These are phyloP conservation scores for Mya arenaria DNA, from an alignment of 1,140 invertebrate genomes.

Conservation along the genomic window DNA sequence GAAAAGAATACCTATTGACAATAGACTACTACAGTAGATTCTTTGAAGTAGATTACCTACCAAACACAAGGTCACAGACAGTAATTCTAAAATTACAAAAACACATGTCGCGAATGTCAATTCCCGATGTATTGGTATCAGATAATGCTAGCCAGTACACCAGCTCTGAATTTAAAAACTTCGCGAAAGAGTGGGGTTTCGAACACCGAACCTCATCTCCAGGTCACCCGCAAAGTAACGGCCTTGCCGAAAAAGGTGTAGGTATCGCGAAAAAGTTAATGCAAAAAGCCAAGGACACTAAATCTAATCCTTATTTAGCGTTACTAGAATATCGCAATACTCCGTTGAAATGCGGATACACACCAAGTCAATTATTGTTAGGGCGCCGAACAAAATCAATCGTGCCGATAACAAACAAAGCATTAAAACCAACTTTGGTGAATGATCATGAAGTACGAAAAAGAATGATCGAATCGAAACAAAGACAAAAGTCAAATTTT, in stretches of 20 bases:
- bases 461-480: neutral
- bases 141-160: too few relatives aligned
- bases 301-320: neutral
- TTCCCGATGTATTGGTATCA: too few relatives aligned
- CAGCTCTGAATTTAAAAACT: neutral
- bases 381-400: neutral
- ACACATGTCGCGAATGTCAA: too few relatives aligned
- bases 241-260: slow-evolving; percentile 5
- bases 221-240: neutral
- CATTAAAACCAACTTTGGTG: neutral
- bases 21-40: too few relatives aligned
- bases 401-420: neutral
- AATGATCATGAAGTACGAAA: neutral
- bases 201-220: slow-evolving; percentile 8
- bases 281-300: slow-evolving; percentile 4
- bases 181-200: neutral
- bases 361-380: slow-evolving; percentile 9
- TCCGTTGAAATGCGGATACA: slow-evolving; percentile 1
- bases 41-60: too few relatives aligned
- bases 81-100: too few relatives aligned
- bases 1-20: too few relatives aligned
- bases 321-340: slow-evolving; percentile 21
- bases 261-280: slow-evolving; percentile 16
- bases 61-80: too few relatives aligned
- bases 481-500: neutral